These are phyloP conservation scores for Drosophila baimaii DNA, from an alignment of 1,140 invertebrate genomes.

Conservation along the genomic window DNA sequence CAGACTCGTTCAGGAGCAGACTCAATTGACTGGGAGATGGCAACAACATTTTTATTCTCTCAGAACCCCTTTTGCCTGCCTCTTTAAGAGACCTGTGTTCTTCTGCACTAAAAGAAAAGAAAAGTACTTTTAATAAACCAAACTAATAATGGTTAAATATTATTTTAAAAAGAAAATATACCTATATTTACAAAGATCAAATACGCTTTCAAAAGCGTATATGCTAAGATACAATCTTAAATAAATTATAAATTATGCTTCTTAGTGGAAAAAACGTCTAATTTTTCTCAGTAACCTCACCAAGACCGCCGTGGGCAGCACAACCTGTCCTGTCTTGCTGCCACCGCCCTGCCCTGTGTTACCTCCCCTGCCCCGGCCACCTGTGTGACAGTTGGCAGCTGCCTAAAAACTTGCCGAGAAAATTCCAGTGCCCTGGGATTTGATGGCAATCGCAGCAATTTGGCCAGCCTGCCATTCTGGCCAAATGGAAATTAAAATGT, in stretches of 20 bases:
- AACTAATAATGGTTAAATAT: too few species aligned
- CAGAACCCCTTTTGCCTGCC: constrained; percentile 11
- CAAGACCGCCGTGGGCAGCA: constrained; percentile 51
- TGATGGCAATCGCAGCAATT: constrained; percentile 74
- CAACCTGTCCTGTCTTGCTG: constrained; percentile 35
- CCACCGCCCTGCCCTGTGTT: not conserved
- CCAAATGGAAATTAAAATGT: constrained; percentile 79
- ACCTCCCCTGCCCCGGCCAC: constrained; percentile 34
- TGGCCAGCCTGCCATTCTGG: constrained; percentile 61
- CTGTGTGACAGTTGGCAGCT: constrained; percentile 76
- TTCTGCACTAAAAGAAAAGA: not conserved
- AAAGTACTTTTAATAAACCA: too few species aligned
- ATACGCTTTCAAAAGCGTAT: not conserved
- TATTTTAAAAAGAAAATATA: too few species aligned
- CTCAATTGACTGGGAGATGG: constrained; percentile 56
- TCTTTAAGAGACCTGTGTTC: not conserved
- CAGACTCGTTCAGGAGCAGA: constrained; percentile 16
- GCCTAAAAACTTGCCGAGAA: constrained; percentile 72
- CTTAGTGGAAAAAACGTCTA: constrained; percentile 13
- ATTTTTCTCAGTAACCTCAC: constrained; percentile 10
- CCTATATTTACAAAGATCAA: too few species aligned
- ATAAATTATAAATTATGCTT: too few species aligned
- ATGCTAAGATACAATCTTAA: too few species aligned
- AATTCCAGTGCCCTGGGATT: constrained; percentile 64
- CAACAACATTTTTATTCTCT: constrained; percentile 50